A percentile compares a stretch with the other conserved stretches of the same genome.
Conservation (phyloP, 2,888 invertebrate genomes). For the Diogma glabrata region DNA sequence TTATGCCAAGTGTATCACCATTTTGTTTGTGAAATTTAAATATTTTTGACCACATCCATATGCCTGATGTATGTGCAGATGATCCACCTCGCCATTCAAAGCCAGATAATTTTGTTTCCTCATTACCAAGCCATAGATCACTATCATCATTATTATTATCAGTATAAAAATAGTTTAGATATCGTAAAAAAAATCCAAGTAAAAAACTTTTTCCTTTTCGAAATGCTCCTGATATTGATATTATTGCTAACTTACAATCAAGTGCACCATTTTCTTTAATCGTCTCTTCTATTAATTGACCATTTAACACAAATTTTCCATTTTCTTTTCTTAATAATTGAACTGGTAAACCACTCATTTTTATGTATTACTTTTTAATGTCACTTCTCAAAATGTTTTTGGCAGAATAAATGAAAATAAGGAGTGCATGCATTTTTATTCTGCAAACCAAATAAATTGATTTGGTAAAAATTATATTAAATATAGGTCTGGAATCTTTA, state of each 20-base stretch:
- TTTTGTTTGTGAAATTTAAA: constrained; percentile 9
- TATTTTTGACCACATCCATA: constrained; percentile 13
- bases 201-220: constrained; percentile 15
- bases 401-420: too few relatives aligned
- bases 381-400: too few relatives aligned
- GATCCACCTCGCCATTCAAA: constrained; percentile 13
- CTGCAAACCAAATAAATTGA: too few relatives aligned
- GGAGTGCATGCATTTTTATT: too few relatives aligned
- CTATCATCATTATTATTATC: background rate
- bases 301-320: too few relatives aligned
- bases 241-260: constrained; percentile 6
- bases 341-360: too few relatives aligned
- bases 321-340: too few relatives aligned
- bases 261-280: too few relatives aligned
- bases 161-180: constrained; percentile 4
- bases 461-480: too few relatives aligned
- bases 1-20: constrained; percentile 10
- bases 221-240: constrained; percentile 14
- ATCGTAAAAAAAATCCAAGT: constrained; percentile 12
- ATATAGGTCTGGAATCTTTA: too few relatives aligned
- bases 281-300: too few relatives aligned
- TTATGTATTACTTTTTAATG: too few relatives aligned
- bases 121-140: constrained; percentile 12
- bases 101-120: constrained; percentile 9
- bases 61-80: constrained; percentile 10